These are phyloP conservation scores for Felis chaus DNA, from an alignment of 2,113 vertebrate species.

Conservation along the genomic window DNA sequence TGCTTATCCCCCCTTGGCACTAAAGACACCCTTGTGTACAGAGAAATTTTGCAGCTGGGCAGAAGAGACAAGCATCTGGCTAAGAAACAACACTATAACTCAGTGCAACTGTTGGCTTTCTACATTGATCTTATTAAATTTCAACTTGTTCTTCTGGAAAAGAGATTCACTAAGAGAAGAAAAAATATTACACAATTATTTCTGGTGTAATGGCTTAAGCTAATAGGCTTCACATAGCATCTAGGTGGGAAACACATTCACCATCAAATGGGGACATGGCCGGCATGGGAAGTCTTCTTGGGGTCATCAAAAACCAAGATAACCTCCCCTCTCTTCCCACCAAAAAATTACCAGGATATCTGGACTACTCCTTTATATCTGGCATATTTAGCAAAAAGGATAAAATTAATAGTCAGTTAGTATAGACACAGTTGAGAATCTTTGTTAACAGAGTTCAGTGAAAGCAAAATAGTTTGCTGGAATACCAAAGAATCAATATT, in stretches of 20 bases:
- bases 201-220: background rate
- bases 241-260: background rate
- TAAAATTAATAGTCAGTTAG: background rate
- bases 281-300: background rate
- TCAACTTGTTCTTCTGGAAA: conserved; percentile 63
- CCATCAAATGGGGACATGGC: background rate
- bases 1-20: background rate
- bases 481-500: background rate
- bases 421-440: background rate
- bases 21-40: background rate
- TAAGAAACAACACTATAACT: conserved; percentile 4
- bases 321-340: accelerated
- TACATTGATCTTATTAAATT: conserved; percentile 41
- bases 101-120: conserved; percentile 36
- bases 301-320: background rate
- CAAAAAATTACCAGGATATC: background rate
- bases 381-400: background rate
- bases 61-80: conserved; percentile 53
- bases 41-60: conserved; percentile 49
- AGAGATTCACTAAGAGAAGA: background rate
- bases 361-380: background rate
- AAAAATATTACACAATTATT: background rate
- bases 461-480: background rate
- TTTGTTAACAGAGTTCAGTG: background rate
- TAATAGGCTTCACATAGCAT: background rate